Conservation (phyloP, 1,140 invertebrate genomes). For the Lasioglossum albipes region DNA sequence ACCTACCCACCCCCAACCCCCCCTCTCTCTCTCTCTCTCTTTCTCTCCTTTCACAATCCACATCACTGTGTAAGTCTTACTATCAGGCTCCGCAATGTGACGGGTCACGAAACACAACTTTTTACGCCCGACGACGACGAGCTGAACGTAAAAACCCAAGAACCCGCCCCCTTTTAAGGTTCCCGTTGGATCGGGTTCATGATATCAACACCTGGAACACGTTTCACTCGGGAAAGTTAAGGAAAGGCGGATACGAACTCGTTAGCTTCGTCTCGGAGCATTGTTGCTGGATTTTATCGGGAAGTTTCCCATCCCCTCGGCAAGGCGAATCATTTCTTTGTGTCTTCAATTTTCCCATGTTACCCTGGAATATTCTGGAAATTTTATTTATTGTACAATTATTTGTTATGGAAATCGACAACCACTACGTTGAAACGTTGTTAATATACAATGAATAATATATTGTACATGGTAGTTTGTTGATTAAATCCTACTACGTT, state of each 20-base stretch:
- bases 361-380: no score
- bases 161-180: background rate
- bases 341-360: no score
- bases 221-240: background rate
- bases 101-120: slow-evolving; percentile 32
- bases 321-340: no score
- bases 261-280: no score
- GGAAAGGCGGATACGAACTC: background rate
- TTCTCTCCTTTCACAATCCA: background rate
- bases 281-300: no score
- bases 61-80: background rate
- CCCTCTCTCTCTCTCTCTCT: background rate
- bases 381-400: no score
- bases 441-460: no score
- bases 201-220: background rate
- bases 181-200: background rate
- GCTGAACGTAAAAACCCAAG: background rate
- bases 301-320: no score
- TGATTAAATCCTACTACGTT: no score
- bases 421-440: no score
- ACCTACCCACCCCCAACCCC: background rate
- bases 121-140: background rate
- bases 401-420: no score
- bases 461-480: no score
- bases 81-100: background rate